Percentiles rank a stretch among this genome's conserved stretches.
Conservation (phyloP, 2,797 vertebrate species). For the Australoheros facetus region DNA sequence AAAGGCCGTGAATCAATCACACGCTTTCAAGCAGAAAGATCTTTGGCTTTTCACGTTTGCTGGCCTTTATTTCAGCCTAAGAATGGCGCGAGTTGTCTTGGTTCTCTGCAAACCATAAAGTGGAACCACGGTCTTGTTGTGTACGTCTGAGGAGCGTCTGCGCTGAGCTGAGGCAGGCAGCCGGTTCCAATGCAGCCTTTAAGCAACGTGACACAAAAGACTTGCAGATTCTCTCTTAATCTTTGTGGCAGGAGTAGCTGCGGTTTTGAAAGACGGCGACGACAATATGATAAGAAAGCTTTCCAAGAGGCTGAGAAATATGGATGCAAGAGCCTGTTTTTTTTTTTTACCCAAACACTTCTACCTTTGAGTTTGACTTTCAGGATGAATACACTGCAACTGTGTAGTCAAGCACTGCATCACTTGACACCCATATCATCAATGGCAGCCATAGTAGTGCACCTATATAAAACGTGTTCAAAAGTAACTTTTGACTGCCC, state of each 20-base stretch:
- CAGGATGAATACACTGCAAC: neutral
- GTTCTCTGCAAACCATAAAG: constrained; percentile 55
- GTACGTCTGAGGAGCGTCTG: constrained; percentile 42
- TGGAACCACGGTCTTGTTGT: constrained; percentile 49
- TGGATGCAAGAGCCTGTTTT: constrained; percentile 10
- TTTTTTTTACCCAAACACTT: neutral
- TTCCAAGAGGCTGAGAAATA: constrained; percentile 18
- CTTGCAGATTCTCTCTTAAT: constrained; percentile 46
- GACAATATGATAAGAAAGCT: constrained; percentile 28
- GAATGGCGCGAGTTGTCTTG: constrained; percentile 61
- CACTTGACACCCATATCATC: neutral
- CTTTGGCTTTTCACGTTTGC: constrained; percentile 54
- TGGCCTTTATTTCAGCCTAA: constrained; percentile 50
- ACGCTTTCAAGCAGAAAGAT: constrained; percentile 58
- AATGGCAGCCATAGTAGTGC: neutral
- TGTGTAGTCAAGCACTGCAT: neutral
- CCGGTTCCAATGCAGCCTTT: constrained; percentile 43
- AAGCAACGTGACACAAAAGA: constrained; percentile 57
- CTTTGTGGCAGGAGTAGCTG: constrained; percentile 40
- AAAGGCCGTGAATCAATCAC: constrained; percentile 73
- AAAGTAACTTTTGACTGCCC: neutral
- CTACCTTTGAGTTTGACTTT: constrained; percentile 3
- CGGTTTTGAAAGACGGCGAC: constrained; percentile 37
- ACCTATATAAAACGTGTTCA: neutral
- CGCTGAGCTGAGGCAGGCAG: constrained; percentile 42